These are phyloP conservation scores for Sprattus sprattus DNA, from an alignment of 2,113 vertebrate genomes.

Conservation along the genomic window DNA sequence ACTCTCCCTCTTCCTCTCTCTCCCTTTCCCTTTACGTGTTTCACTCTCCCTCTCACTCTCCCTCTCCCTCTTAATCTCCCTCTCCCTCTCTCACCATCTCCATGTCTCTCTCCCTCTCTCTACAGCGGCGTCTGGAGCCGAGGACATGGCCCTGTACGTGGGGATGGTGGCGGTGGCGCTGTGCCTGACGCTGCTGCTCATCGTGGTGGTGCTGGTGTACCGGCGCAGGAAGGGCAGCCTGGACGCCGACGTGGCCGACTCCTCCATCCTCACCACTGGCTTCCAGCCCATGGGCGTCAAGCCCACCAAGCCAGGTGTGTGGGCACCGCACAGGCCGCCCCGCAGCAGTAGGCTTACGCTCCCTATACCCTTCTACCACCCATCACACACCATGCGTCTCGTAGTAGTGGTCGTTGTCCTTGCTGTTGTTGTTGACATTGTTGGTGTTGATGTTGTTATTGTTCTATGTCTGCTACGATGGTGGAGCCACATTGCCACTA, in stretches of 20 bases:
- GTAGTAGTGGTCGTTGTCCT: not conserved
- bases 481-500: not conserved
- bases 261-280: constrained; percentile 96
- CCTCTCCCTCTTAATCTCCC: not conserved
- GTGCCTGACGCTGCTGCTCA: constrained; percentile 88
- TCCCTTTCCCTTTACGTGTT: not conserved
- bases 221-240: constrained; percentile 92
- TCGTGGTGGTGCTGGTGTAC: constrained; percentile 88
- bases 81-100: not conserved
- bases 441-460: not conserved
- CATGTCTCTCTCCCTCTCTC: constrained; percentile 5
- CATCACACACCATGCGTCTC: constrained; percentile 16
- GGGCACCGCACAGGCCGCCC: constrained; percentile 67
- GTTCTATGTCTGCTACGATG: not conserved
- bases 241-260: constrained; percentile 92
- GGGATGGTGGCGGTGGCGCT: constrained; percentile 90
- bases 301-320: constrained; percentile 94
- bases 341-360: constrained; percentile 75
- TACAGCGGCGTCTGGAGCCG: constrained; percentile 78
- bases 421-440: not conserved
- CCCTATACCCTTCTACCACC: constrained; percentile 54
- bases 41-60: not conserved
- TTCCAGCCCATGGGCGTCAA: constrained; percentile 99
- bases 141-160: constrained; percentile 92
- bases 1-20: not conserved